A percentile compares a stretch with the other conserved stretches of the same genome.
phyloP scores from a whole-genome alignment of 2,797 vertebrate genomes.

The Chaunax sp. region DNA sequence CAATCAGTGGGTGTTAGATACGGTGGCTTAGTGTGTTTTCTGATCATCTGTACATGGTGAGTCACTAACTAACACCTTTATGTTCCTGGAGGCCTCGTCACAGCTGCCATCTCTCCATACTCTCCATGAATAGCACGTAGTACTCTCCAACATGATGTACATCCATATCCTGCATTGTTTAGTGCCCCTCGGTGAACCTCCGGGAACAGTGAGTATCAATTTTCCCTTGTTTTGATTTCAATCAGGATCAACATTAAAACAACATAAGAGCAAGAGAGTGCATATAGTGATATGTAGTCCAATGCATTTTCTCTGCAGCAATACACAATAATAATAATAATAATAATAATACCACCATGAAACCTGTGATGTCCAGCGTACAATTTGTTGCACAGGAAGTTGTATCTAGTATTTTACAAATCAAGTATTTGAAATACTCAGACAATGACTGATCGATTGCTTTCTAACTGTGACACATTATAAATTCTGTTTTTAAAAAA shows the following conservation, averaged over 20 bases:
- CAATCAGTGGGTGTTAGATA: slow-evolving; percentile 20
- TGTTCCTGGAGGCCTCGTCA: slow-evolving; percentile 1
- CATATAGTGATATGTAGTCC: neutral
- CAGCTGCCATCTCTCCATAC: too few relatives aligned
- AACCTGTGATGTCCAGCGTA: neutral
- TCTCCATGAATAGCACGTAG: neutral
- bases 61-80: slow-evolving; percentile 33
- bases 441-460: too few relatives aligned
- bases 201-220: too few relatives aligned
- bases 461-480: too few relatives aligned
- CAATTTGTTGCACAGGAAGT: neutral
- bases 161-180: neutral
- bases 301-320: neutral
- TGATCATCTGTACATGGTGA: slow-evolving; percentile 11
- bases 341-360: neutral
- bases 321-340: too few relatives aligned
- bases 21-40: slow-evolving; percentile 27
- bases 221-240: neutral
- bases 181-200: too few relatives aligned
- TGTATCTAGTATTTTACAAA: neutral
- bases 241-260: neutral
- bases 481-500: too few relatives aligned
- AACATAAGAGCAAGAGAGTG: neutral
- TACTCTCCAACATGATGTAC: neutral
- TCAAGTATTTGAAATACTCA: neutral